Base-by-base conservation (phyloP, 2,888 invertebrate genomes). In the Phragmatobia fuliginosa region DNA sequence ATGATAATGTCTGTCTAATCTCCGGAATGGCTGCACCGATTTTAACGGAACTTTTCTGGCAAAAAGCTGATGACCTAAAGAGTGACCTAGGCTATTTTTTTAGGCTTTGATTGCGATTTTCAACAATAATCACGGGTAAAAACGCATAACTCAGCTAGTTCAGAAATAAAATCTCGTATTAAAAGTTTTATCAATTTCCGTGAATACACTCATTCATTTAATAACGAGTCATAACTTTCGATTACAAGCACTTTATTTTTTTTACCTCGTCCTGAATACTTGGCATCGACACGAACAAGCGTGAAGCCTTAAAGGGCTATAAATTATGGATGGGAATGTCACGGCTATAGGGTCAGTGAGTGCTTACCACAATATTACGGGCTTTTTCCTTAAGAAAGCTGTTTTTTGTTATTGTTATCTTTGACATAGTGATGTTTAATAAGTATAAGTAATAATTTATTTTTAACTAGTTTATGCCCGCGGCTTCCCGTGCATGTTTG, bases 301-400 rank as follows among this genome's bases (percentile, higher is more conserved):
- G 18, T n/a, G 58, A 63, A 49, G 66, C 52, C 66, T 72, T 70
- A 71, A 78, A 76, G 70, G 70, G 74, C 70, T 64, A 66, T 81
- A 81, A 79, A 79, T 79, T 79, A 74, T 60, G 56, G 56, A 60
- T 67, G 70, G 59, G 73, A 69, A 62, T 73, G 79, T 81, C 74
- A 78, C 52, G 72, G 79, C 70, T 65, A 74, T 66, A 79, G 70
- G 79, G 79, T 79, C 81, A 81, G 74, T 66, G 64, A 64, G 73
- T 21, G 10, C 16, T 28, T 28, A 25, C 25, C 52, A 52, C 32
- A 21, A 33, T 28, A 41, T 52, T 33, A 31, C 49, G 10, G 31
- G 21, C 25, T 59, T 18, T 59, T 32, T 33, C n/a, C 59, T 32
- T 21, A n/a, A 60, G 32, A 33, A 33, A 60, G 21, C 59, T 21